phyloP scores from a whole-genome alignment of 2,113 vertebrate species.

The Alectura lathami region DNA sequence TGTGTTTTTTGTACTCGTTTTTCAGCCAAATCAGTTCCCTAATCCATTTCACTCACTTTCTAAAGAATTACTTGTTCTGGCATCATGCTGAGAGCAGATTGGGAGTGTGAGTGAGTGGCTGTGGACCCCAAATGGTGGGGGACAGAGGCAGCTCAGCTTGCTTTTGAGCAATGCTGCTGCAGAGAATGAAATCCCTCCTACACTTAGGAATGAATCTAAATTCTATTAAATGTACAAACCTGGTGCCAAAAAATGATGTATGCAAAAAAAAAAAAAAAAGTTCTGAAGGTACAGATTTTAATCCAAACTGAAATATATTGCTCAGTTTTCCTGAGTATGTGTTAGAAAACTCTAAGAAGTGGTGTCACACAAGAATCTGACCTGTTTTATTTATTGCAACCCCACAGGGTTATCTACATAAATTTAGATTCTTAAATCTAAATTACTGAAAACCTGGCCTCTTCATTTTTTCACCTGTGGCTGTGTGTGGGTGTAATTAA shows the following conservation, averaged over 20 bases:
- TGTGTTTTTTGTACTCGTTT: neutral
- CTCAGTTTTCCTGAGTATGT: neutral
- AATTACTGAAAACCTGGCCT: neutral
- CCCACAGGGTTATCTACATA: neutral
- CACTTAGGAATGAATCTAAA: neutral
- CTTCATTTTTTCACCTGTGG: neutral
- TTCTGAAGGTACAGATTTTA: neutral
- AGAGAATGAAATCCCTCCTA: neutral
- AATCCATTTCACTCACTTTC: neutral
- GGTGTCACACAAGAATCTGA: neutral
- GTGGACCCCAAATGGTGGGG: neutral
- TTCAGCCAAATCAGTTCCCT: neutral
- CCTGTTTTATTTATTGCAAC: neutral
- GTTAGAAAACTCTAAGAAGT: neutral
- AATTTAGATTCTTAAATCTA: neutral
- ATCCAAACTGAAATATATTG: neutral
- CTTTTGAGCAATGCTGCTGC: neutral
- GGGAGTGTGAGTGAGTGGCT: neutral
- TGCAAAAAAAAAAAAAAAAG: neutral
- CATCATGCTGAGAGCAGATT: neutral
- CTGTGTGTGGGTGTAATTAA: slow-evolving; percentile 28
- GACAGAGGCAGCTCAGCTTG: neutral
- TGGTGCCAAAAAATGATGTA: neutral
- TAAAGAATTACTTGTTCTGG: neutral
- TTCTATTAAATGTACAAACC: neutral